phyloP scores from a whole-genome alignment of 2,888 invertebrate species.

The Penaeus monodon region DNA sequence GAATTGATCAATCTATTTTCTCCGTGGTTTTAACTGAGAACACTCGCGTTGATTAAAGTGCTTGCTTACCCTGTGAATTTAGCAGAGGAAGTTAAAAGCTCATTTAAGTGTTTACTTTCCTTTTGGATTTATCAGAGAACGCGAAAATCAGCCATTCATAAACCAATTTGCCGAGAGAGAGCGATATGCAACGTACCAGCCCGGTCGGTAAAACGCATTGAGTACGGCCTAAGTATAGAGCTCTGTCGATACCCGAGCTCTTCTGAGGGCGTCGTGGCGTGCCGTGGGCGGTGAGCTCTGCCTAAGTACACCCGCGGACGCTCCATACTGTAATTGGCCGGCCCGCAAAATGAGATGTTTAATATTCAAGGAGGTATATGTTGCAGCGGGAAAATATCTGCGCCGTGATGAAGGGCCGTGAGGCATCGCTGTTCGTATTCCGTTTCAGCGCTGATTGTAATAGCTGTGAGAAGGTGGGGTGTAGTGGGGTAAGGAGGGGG shows the following conservation, averaged over 20 bases:
- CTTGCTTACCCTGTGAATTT: too few relatives aligned
- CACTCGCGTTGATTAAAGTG: too few relatives aligned
- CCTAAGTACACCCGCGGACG: not conserved
- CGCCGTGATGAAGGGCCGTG: slow-evolving; percentile 22
- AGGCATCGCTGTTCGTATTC: slow-evolving; percentile 29
- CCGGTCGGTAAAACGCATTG: not conserved
- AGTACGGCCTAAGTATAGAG: slow-evolving; percentile 3
- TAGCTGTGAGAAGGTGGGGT: not conserved
- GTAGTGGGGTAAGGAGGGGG: not conserved
- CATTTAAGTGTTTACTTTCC: too few relatives aligned
- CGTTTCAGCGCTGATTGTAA: not conserved
- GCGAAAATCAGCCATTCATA: not conserved
- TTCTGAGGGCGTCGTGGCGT: not conserved
- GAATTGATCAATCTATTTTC: too few relatives aligned
- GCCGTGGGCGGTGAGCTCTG: slow-evolving; percentile 3
- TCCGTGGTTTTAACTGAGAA: too few relatives aligned
- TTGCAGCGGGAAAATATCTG: slow-evolving; percentile 29
- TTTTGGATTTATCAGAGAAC: too few relatives aligned
- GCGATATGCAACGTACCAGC: not conserved
- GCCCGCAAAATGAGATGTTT: slow-evolving; percentile 38
- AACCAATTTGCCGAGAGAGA: slow-evolving; percentile 16
- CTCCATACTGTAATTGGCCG: slow-evolving; percentile 31
- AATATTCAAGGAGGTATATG: slow-evolving; percentile 34
- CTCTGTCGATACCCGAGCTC: not conserved
- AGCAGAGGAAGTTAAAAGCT: too few relatives aligned